Evolutionary conservation across 2,888 invertebrate genomes (phyloP).

Genomic region (Amblyjoppa proteus): DNA sequence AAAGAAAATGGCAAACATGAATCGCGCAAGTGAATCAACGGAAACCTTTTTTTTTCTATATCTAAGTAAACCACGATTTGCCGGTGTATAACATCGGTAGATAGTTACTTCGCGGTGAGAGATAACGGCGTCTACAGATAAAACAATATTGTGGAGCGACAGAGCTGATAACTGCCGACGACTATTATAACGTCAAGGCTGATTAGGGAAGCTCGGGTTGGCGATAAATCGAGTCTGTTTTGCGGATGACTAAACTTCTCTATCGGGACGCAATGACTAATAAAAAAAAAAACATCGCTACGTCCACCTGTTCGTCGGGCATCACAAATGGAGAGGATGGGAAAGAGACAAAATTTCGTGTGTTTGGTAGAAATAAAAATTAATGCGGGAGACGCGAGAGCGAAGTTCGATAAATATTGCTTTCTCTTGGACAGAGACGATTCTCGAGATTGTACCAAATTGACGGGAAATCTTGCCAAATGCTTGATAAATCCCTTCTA

Average conservation of each 20-base stretch:
- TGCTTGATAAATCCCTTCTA: neutral
- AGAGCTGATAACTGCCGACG: constrained; percentile 7
- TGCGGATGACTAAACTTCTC: constrained; percentile 11
- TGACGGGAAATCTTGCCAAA: constrained; percentile 6
- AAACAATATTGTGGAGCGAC: constrained; percentile 36
- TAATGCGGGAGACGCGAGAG: neutral
- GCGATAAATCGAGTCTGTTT: constrained; percentile 18
- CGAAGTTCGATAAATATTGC: neutral
- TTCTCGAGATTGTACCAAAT: constrained; percentile 5
- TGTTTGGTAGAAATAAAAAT: neutral
- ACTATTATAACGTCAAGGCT: constrained; percentile 8
- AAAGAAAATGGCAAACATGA: neutral
- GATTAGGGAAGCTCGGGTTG: neutral
- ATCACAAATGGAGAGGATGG: neutral
- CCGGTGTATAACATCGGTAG: constrained; percentile 24
- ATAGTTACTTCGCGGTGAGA: constrained; percentile 24
- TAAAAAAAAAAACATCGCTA: neutral
- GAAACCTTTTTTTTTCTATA: neutral
- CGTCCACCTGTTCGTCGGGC: neutral
- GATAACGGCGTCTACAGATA: constrained; percentile 21
- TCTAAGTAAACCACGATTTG: constrained; percentile 5
- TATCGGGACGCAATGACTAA: neutral
- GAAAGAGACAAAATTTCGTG: neutral
- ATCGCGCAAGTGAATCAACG: neutral
- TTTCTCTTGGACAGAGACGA: neutral